Evolutionary conservation across 1,140 invertebrate species (phyloP).

Genomic region (Bradynema listronoti): DNA sequence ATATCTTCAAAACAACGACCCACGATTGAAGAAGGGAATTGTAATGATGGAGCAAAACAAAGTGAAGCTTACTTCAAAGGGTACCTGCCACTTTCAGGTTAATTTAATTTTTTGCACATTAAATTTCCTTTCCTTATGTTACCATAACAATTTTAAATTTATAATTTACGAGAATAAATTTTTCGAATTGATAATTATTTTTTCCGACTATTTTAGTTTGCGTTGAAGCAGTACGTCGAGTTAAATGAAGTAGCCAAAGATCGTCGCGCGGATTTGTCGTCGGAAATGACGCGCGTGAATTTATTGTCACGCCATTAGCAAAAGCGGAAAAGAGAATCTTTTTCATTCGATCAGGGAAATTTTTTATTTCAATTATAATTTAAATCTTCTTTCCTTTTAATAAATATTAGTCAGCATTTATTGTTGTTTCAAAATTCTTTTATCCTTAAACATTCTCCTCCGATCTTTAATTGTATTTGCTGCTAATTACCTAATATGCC

Average conservation of each 20-base stretch:
- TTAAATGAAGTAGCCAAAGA: constrained; percentile 37
- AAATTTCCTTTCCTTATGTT: background rate
- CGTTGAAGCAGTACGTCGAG: constrained; percentile 52
- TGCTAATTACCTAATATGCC: too few species aligned
- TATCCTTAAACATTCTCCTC: too few species aligned
- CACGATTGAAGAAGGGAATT: constrained; percentile 37
- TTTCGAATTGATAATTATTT: background rate
- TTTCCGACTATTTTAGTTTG: constrained; percentile 34
- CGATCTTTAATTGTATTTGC: too few species aligned
- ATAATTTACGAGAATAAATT: background rate
- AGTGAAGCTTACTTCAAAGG: constrained; percentile 44
- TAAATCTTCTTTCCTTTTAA: too few species aligned
- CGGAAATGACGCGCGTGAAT: too few species aligned
- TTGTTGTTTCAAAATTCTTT: too few species aligned
- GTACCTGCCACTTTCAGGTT: constrained; percentile 54
- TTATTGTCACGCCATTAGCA: too few species aligned
- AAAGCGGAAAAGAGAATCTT: too few species aligned
- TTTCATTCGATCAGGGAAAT: too few species aligned
- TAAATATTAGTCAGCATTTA: too few species aligned
- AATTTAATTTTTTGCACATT: background rate
- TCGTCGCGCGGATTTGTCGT: too few species aligned
- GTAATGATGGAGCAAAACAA: constrained; percentile 31
- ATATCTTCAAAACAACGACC: constrained; percentile 23
- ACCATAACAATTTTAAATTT: background rate
- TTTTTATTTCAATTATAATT: too few species aligned